Percentiles rank a stretch among this genome's conserved stretches.
Conservation (phyloP, 2,113 vertebrate species). For the Pseudonaja textilis region DNA sequence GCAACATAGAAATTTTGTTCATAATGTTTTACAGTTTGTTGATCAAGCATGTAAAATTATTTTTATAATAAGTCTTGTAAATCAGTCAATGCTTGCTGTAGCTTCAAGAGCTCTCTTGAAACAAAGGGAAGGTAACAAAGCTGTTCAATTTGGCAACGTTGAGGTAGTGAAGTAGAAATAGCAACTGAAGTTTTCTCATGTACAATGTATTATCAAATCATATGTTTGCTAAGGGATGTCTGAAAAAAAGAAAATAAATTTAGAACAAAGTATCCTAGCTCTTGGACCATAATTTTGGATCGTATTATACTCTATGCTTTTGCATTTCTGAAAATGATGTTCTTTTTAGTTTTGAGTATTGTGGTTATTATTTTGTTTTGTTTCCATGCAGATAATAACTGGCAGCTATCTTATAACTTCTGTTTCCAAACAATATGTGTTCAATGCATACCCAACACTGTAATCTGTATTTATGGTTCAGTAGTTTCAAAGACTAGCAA, state of each 20-base stretch:
- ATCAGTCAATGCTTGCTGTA: constrained; percentile 45
- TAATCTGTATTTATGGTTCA: constrained; percentile 48
- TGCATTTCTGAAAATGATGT: constrained; percentile 1
- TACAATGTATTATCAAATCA: constrained; percentile 53
- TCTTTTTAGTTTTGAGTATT: constrained; percentile 2
- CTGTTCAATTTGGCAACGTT: constrained; percentile 54
- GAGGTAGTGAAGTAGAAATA: constrained; percentile 52
- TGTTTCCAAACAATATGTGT: constrained; percentile 47
- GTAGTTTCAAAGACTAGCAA: constrained; percentile 49
- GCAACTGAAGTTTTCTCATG: constrained; percentile 49
- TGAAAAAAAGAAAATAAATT: constrained; percentile 52
- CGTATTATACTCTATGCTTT: neutral
- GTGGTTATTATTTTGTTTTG: constrained; percentile 29
- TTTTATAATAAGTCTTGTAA: constrained; percentile 32
- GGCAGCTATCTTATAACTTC: constrained; percentile 30
- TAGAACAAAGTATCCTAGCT: constrained; percentile 19
- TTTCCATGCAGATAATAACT: constrained; percentile 41
- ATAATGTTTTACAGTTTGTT: neutral
- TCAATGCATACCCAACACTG: constrained; percentile 31
- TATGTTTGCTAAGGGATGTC: constrained; percentile 37
- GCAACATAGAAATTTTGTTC: neutral
- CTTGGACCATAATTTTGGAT: constrained; percentile 13
- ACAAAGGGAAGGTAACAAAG: constrained; percentile 42
- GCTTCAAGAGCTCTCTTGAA: constrained; percentile 47
- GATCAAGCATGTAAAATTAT: constrained; percentile 24